Evolutionary conservation across 1,140 invertebrate genomes (phyloP).

Genomic region (Trachymyrmex cornetzi): DNA sequence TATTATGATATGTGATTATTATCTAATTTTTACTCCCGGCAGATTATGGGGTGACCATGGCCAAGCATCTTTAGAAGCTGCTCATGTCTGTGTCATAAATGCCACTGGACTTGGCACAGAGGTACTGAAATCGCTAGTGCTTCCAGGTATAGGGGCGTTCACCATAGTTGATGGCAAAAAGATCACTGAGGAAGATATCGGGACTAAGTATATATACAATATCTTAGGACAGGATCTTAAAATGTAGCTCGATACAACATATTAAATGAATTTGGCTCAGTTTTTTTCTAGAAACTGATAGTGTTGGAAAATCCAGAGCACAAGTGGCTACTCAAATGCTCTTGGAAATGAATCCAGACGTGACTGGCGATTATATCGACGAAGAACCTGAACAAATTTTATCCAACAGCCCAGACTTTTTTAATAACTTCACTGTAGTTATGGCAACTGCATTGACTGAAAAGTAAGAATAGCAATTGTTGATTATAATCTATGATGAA

Average conservation of each 20-base stretch:
- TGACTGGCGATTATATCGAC: constrained; percentile 96
- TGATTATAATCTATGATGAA: neutral
- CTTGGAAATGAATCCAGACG: constrained; percentile 97
- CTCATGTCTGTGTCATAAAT: constrained; percentile 97
- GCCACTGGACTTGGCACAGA: constrained; percentile 98
- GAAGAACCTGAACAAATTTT: constrained; percentile 95
- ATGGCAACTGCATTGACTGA: constrained; percentile 95
- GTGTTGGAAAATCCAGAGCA: constrained; percentile 94
- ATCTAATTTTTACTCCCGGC: constrained; percentile 25
- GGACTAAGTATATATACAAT: constrained; percentile 92
- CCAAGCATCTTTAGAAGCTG: constrained; percentile 94
- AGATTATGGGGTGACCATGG: constrained; percentile 99
- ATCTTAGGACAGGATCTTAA: neutral
- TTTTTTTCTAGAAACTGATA: constrained; percentile 95
- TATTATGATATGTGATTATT: neutral
- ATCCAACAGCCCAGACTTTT: constrained; percentile 95
- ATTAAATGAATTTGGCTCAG: constrained; percentile 84
- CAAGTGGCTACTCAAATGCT: constrained; percentile 93
- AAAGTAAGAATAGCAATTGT: constrained; percentile 88
- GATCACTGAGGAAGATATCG: constrained; percentile 95
- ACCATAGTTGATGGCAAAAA: constrained; percentile 97
- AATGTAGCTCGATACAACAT: neutral
- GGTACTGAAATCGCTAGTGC: constrained; percentile 96
- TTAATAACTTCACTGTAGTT: constrained; percentile 95
- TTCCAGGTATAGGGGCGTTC: constrained; percentile 98